Evolutionary conservation across 35 echinoderm and acorn worm species (phyloP).

Genomic region (Lytechinus variegatus): DNA sequence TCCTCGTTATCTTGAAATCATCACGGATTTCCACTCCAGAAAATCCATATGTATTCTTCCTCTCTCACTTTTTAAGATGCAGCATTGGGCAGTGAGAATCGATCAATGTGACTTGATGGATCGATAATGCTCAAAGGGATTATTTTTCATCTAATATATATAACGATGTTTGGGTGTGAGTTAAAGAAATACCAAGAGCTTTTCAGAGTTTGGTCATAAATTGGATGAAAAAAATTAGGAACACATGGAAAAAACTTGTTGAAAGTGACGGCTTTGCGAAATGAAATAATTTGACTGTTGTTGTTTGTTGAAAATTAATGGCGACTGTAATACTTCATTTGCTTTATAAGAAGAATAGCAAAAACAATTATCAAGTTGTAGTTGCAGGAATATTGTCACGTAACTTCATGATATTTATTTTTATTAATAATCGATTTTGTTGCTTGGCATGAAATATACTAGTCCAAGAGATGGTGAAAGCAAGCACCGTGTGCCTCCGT

Average conservation of each 20-base stretch:
- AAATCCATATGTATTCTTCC: neutral
- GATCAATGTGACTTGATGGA: neutral
- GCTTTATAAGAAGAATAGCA: neutral
- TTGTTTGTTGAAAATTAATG: too few species aligned
- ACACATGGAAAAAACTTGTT: neutral
- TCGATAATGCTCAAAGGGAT: neutral
- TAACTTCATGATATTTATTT: neutral
- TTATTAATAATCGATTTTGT: neutral
- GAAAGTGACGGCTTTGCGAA: too few species aligned
- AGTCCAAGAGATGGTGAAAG: neutral
- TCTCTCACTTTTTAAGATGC: neutral
- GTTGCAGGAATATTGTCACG: neutral
- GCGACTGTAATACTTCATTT: neutral
- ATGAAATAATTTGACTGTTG: too few species aligned
- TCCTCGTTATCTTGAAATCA: conserved; percentile 12
- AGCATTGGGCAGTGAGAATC: neutral
- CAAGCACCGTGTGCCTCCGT: neutral
- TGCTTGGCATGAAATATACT: neutral
- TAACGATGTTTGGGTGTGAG: too few species aligned
- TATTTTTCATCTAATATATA: neutral
- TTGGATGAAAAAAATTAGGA: neutral
- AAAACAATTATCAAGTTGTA: neutral
- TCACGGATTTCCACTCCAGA: neutral
- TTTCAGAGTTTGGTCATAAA: neutral
- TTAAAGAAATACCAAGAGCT: too few species aligned